Base-by-base conservation (phyloP, 1,140 invertebrate genomes). In the Ylistrum balloti region DNA sequence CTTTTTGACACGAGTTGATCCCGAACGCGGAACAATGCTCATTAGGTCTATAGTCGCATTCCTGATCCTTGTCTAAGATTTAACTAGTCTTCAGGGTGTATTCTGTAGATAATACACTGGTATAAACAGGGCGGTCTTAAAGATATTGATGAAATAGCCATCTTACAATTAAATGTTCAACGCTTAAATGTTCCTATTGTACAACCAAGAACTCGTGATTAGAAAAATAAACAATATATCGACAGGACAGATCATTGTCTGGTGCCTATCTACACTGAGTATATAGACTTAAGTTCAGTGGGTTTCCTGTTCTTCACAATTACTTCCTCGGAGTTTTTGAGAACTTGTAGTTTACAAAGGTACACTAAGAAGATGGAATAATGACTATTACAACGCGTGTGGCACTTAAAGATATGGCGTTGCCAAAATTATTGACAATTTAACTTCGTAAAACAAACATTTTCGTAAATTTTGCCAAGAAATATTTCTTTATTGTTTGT, bases 181-280 rank as follows among this genome's bases (percentile, higher is more conserved):
- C 22, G 56, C 28, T 74, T 74, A 74, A 74, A 74, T 74, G 56
- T 74, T 74, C 17, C 56, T 28, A 74, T 74, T 74, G 56, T 74
- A 1, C 5, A 28, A 11, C 3, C 56, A n/a, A 74, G 56, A 74
- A 74, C 56, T 74, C 56, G 28, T 74, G 56, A 74, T n/a, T 74
- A 74, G 56, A 74, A 74, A 74, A 74, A 74, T 74, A 74, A 74
- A 74, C 56, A 74, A 74, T 74, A 74, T 28, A 74, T 74, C 5
- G 1, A 74, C 22, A 74, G 5, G 22, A 5, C 17, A 74, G 56
- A 74, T 28, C 5, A 2, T 1, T 9, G 41, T 45, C 41, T 45
- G 41, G 20, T 45, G 41, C 41, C 41, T 9, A 45, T 45, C 41
- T 45, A 74, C 9, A 74, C 56, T 74, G 11, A 11, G 56, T 74